Conservation (phyloP, 2,888 invertebrate genomes). For the Adelphocoris suturalis region DNA sequence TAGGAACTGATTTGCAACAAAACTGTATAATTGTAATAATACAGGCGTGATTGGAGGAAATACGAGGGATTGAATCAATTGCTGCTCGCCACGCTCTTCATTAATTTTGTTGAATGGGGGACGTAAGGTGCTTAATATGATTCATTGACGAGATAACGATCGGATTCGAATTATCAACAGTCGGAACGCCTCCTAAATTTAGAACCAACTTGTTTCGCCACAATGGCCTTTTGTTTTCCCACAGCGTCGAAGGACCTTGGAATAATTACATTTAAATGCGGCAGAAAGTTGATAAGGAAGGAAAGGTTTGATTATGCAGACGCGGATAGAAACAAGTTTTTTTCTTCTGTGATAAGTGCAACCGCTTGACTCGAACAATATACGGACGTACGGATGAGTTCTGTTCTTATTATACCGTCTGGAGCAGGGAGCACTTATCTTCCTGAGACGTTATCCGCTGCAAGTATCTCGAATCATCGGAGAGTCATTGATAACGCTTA, state of each 20-base stretch:
- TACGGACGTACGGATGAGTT: slow-evolving; percentile 9
- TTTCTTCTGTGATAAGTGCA: neutral
- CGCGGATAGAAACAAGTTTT: neutral
- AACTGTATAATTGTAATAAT: neutral
- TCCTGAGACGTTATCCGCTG: neutral
- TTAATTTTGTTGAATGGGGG: slow-evolving; percentile 22
- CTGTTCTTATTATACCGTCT: slow-evolving; percentile 50
- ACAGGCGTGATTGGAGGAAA: slow-evolving; percentile 20
- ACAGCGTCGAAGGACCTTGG: slow-evolving; percentile 15
- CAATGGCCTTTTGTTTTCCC: neutral
- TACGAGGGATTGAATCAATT: neutral
- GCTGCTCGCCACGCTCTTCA: slow-evolving; percentile 1
- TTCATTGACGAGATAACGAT: slow-evolving; percentile 27
- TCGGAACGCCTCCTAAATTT: slow-evolving; percentile 27
- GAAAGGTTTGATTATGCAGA: slow-evolving; percentile 1
- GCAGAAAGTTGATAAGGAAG: slow-evolving; percentile 18
- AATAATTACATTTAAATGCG: slow-evolving; percentile 31
- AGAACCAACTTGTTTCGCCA: slow-evolving; percentile 9
- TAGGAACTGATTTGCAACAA: slow-evolving; percentile 6
- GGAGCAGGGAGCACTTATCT: slow-evolving; percentile 8
- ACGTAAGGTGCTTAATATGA: slow-evolving; percentile 9
- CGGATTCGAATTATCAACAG: slow-evolving; percentile 19
- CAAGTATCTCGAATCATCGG: slow-evolving; percentile 39
- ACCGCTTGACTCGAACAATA: slow-evolving; percentile 23
- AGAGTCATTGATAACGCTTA: slow-evolving; percentile 46